phyloP scores from a whole-genome alignment of 2,888 invertebrate species.

The Troglohyphantes excavatus region DNA sequence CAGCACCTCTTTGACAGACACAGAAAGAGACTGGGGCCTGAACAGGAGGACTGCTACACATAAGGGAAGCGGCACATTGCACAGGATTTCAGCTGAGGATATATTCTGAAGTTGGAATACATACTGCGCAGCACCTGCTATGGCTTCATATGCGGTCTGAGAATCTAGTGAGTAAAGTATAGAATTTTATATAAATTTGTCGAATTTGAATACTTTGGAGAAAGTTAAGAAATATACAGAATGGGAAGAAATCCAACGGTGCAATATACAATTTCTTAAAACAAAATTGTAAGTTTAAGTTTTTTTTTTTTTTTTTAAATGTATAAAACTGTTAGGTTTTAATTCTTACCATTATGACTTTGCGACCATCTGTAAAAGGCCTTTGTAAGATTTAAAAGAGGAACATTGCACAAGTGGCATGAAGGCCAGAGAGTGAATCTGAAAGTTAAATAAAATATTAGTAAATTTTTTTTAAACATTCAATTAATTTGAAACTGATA shows the following conservation, averaged over 20 bases:
- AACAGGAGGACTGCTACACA: conserved; percentile 48
- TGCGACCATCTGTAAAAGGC: conserved; percentile 70
- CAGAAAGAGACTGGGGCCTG: conserved; percentile 30
- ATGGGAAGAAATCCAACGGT: no score
- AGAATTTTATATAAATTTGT: no score
- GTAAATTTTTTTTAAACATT: not conserved
- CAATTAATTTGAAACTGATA: conserved; percentile 2
- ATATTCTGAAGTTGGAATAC: conserved; percentile 26
- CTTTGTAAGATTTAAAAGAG: conserved; percentile 60
- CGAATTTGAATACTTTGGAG: no score
- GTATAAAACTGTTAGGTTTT: no score
- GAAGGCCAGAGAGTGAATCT: conserved; percentile 61
- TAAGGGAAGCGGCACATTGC: conserved; percentile 40
- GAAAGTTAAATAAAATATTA: not conserved
- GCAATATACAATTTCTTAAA: no score
- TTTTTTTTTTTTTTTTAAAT: no score
- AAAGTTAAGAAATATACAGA: no score
- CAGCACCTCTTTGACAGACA: conserved; percentile 8
- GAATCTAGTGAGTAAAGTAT: conserved; percentile 27
- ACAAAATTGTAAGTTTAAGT: no score
- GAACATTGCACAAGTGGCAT: conserved; percentile 64
- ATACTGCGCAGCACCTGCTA: conserved; percentile 48
- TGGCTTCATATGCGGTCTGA: conserved; percentile 53
- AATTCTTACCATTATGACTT: conserved; percentile 53
- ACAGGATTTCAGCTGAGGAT: conserved; percentile 32